Evolutionary conservation across 2,797 vertebrate genomes (phyloP).

Genomic region (Lutra lutra): DNA sequence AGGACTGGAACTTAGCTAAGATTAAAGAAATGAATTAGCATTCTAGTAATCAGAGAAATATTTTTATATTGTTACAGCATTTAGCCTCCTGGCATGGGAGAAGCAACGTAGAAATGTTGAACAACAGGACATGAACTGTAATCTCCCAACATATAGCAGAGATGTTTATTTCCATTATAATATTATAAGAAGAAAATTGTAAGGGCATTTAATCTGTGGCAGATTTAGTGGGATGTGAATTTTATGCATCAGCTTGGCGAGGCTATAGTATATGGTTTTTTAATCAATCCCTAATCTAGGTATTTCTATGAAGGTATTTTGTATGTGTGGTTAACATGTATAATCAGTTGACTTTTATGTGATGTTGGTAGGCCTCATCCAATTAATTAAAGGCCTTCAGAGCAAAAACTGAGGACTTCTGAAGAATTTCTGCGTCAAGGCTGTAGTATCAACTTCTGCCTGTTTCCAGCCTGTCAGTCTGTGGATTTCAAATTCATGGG

Average conservation of each 20-base stretch:
- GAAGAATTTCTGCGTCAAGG: background rate
- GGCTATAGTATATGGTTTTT: background rate
- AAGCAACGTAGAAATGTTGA: background rate
- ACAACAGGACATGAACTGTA: background rate
- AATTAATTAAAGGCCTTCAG: background rate
- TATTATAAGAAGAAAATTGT: background rate
- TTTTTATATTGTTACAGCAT: constrained; percentile 23
- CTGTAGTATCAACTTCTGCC: background rate
- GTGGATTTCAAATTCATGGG: background rate
- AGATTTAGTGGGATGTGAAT: background rate
- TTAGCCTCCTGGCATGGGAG: background rate
- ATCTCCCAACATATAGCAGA: background rate
- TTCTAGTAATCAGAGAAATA: background rate
- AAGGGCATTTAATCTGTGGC: background rate
- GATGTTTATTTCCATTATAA: background rate
- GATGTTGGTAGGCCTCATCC: background rate
- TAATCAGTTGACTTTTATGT: constrained; percentile 3
- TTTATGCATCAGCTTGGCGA: background rate
- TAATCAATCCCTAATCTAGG: background rate
- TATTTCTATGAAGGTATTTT: background rate
- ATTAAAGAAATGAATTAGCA: background rate
- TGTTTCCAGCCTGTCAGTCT: background rate
- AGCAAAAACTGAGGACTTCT: background rate
- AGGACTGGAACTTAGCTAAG: background rate
- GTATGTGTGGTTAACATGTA: background rate